Evolutionary conservation across 2,797 vertebrate species (phyloP), one percentile per base, ranked within the genome.

Genomic region (Gymnoscopelus microlampas): DNA sequence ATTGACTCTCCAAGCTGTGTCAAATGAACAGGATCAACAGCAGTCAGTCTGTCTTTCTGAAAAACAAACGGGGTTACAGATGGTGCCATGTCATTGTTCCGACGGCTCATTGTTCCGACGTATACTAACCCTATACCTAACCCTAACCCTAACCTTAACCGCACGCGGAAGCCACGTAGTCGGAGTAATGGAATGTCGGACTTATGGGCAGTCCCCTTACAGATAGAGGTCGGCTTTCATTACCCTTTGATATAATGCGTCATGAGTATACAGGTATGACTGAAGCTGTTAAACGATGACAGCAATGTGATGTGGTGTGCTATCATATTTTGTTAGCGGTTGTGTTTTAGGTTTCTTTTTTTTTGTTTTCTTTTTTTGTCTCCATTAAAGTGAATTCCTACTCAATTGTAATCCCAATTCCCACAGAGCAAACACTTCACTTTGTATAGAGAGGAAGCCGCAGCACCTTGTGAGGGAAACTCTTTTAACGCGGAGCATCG

Each of bases 391-490:
- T 66, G 63, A 57, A 64, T 85, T 82, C 72, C 53, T 8, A 15
- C 35, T 63, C 78, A 70, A 67, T 64, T 80, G 65, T 54, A 59
- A 60, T 72, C 88, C 39, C 77, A 86, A 87, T 88, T 92, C 89
- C 93, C 91, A 87, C 68, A 60, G 93, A 91, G 90, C 85, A 90
- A 92, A 91, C 88, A 88, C 79, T 80, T 82, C 79, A 76, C 71
- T 68, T 77, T 88, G 71, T 79, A 75, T 85, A 82, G 82, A 77
- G 64, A 82, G 84, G 39, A 44, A 85, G 79, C 81, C 56, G 71
- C 79, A 73, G 88, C 87, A 80, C 86, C 89, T 91, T 84, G 73
- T 82, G 61, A 76, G 49, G 77, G 71, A 85, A 80, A 84, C 80
- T 89, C 91, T 83, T 90, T 92, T 90, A 90, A 91, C 76, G 78